Evolutionary conservation across 2,797 vertebrate species (phyloP).

Genomic region (Gymnoscopelus braueri): DNA sequence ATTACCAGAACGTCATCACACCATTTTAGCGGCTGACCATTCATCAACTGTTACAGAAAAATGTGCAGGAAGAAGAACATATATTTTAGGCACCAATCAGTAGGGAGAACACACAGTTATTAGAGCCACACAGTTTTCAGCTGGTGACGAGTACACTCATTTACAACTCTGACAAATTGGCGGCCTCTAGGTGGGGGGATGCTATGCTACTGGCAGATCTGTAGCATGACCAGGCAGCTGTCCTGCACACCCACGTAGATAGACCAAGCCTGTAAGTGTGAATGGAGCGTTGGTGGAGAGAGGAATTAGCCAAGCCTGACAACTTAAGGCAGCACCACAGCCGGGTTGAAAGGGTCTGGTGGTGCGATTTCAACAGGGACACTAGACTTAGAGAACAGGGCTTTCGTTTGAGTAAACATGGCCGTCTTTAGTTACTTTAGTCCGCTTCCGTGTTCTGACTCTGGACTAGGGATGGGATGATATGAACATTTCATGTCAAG

Average conservation of each 20-base stretch:
- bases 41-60: too few species aligned
- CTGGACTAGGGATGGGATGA: too few species aligned
- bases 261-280: slow-evolving; percentile 59
- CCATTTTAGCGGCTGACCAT: not conserved
- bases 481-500: too few species aligned
- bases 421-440: slow-evolving; percentile 25
- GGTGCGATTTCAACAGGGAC: slow-evolving; percentile 55
- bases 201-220: slow-evolving; percentile 22
- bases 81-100: not conserved
- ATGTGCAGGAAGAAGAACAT: too few species aligned
- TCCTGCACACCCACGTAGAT: slow-evolving; percentile 58
- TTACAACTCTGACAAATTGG: slow-evolving; percentile 49
- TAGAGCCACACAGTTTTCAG: slow-evolving; percentile 24
- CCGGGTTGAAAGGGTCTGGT: slow-evolving; percentile 45
- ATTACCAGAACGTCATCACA: too few species aligned
- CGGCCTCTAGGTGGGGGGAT: slow-evolving; percentile 48
- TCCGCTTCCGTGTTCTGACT: too few species aligned
- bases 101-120: not conserved
- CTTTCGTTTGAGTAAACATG: slow-evolving; percentile 53
- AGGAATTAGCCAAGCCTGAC: slow-evolving; percentile 51
- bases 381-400: slow-evolving; percentile 36
- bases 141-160: slow-evolving; percentile 31
- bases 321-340: slow-evolving; percentile 30
- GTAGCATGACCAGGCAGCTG: slow-evolving; percentile 57
- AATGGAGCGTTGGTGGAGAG: slow-evolving; percentile 48